These are phyloP conservation scores for Lordiphosa collinella DNA, from an alignment of 1,140 invertebrate species.

Conservation along the genomic window DNA sequence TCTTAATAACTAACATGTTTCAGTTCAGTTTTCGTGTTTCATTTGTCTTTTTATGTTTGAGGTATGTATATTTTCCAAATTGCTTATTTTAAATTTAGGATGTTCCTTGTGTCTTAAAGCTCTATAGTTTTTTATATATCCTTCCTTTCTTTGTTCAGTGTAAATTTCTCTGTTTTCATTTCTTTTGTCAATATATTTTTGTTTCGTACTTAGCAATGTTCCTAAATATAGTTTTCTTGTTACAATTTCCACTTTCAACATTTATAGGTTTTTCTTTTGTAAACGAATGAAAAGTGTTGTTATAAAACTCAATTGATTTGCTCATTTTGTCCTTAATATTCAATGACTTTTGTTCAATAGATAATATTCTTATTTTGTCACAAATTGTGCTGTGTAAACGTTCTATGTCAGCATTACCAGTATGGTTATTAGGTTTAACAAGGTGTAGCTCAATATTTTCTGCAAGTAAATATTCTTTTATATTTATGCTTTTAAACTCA, in stretches of 20 bases:
- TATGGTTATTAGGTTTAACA: conserved; percentile 28
- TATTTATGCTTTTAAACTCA: conserved; percentile 25
- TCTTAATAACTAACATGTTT: no score
- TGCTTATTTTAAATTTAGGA: no score
- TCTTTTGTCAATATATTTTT: conserved; percentile 10
- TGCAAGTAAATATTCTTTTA: conserved; percentile 24
- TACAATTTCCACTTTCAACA: neutral
- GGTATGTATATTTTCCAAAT: no score
- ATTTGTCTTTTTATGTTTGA: no score
- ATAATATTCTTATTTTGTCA: conserved; percentile 29
- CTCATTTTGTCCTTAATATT: conserved; percentile 10
- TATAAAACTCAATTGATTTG: conserved; percentile 5
- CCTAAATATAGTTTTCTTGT: conserved; percentile 12
- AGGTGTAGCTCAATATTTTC: conserved; percentile 25
- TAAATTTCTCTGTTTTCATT: conserved; percentile 9
- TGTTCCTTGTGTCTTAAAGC: no score
- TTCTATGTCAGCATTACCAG: no score
- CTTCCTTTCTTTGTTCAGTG: conserved; percentile 4
- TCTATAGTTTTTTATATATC: conserved; percentile 28
- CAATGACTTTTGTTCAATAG: conserved; percentile 7
- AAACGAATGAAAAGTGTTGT: neutral
- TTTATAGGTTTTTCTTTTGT: conserved; percentile 2
- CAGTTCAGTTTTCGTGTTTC: no score
- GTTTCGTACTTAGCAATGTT: conserved; percentile 4
- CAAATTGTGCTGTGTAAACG: conserved; percentile 19